Base-by-base conservation (phyloP, 2,797 vertebrate species). In the Leptodactylus fallax region DNA sequence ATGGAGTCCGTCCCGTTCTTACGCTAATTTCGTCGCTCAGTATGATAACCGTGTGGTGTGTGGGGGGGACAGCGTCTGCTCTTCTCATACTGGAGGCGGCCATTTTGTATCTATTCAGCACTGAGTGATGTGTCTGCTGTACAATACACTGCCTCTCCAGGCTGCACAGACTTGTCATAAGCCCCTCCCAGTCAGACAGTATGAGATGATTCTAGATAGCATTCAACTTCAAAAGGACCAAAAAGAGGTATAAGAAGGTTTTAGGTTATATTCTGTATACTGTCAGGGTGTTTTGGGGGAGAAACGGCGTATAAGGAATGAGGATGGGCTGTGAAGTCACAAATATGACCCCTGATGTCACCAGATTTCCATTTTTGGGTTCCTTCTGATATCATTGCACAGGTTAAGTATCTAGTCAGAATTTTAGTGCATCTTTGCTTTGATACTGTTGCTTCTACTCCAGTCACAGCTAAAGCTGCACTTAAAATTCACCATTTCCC, bases 121-220 rank as follows among this genome's bases (percentile, higher is more conserved):
- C 27, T 7, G 17, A 17, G n/a, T n/a, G n/a, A n/a, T n/a, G 25
- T 47, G 71, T 19, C 8, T 72, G 71, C 71, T 49, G 47, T 49
- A 72, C 36, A 47, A 21, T 47, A 21, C 16, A 47, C 71, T 72
- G 36, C 71, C 45, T 49, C 36, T 72, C 71, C 71, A 72, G 71
- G 45, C 36, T 72, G 71, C 71, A 72, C 74, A 53, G 74, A 77
- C 74, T 77, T 77, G 74, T 53, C 17, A 74, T 12, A 49, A 36
- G 72, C 72, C 72, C 7, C 47, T 49, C 72, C 47, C 49, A n/a
- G 47, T 76, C 72, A 51, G 47, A 21, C 72, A 51, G 19, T 53
- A 76, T 10, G 47, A 76, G 47, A n/a, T 12, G 72, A 51, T 76
- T 23, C 47, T 53, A 51, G 9, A 76, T 76, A 53, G 51, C 47